phyloP scores from a whole-genome alignment of 2,113 vertebrate genomes.

The Heterotilapia buettikoferi region DNA sequence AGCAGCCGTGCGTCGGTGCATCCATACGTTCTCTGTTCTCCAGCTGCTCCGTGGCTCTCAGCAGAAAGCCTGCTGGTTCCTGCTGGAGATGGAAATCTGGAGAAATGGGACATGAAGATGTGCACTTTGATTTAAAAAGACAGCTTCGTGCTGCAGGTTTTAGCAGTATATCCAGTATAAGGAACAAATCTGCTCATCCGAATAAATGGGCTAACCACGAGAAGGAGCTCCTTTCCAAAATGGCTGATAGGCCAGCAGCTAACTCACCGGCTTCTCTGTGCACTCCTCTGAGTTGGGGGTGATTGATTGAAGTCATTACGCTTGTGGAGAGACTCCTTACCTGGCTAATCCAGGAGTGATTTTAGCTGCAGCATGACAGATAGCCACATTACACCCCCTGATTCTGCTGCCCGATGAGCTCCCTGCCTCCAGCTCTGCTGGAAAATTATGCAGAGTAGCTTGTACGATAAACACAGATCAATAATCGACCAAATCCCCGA shows the following conservation, averaged over 20 bases:
- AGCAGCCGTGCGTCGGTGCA: neutral
- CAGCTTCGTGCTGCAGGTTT: neutral
- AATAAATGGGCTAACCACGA: neutral
- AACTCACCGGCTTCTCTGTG: slow-evolving; percentile 19
- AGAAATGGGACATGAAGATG: neutral
- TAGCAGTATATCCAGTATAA: neutral
- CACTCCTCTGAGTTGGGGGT: slow-evolving; percentile 19
- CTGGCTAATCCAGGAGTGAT: slow-evolving; percentile 69
- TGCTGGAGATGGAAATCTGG: neutral
- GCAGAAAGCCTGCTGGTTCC: neutral
- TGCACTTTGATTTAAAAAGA: neutral
- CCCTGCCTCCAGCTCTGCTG: slow-evolving; percentile 1
- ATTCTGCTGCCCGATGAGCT: slow-evolving; percentile 46
- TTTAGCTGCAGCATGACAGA: slow-evolving; percentile 64
- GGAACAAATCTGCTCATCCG: neutral
- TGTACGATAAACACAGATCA: slow-evolving; percentile 5
- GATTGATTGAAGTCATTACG: slow-evolving; percentile 73
- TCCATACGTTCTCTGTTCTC: neutral
- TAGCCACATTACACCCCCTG: slow-evolving; percentile 54
- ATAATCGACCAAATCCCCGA: neutral
- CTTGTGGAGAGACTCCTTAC: slow-evolving; percentile 64
- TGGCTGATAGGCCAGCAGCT: slow-evolving; percentile 40
- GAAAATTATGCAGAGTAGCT: slow-evolving; percentile 34
- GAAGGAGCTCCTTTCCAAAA: slow-evolving; percentile 35
- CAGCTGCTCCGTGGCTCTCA: neutral